Evolutionary conservation across 2,113 vertebrate species (phyloP).

Genomic region (Passerina amoena): DNA sequence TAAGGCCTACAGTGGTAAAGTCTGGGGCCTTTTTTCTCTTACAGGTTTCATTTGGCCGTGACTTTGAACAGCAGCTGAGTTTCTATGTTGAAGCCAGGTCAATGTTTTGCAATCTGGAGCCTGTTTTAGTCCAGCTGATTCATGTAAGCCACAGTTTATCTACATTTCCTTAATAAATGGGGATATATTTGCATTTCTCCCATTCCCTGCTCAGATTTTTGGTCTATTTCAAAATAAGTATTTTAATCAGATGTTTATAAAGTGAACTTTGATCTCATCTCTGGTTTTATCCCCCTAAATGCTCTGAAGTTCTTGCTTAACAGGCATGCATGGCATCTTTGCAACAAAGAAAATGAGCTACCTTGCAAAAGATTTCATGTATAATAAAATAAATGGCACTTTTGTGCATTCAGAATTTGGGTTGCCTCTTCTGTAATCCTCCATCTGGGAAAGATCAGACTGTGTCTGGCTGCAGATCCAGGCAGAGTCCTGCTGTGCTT

Average conservation of each 20-base stretch:
- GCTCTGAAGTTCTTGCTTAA: background rate
- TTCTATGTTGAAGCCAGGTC: conserved; percentile 96
- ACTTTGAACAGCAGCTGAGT: conserved; percentile 97
- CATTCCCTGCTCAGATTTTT: background rate
- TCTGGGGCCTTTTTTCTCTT: background rate
- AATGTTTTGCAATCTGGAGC: conserved; percentile 95
- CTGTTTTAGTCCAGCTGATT: conserved; percentile 91
- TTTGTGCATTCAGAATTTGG: background rate
- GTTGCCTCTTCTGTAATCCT: background rate
- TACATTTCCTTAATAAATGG: background rate
- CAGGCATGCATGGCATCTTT: background rate
- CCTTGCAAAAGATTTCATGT: background rate
- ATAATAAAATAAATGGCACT: background rate
- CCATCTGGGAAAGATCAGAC: background rate
- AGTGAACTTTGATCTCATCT: background rate
- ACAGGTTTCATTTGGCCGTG: conserved; percentile 94
- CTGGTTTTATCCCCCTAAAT: background rate
- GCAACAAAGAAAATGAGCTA: background rate
- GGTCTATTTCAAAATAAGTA: background rate
- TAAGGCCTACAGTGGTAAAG: background rate
- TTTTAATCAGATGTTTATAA: background rate
- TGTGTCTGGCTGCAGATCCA: background rate
- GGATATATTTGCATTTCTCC: background rate
- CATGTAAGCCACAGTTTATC: conserved; percentile 81
- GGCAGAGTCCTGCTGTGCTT: background rate